Percentiles rank a stretch among this genome's conserved stretches.
Evolutionary conservation across 2,113 vertebrate species (phyloP).

Genomic region (Ancistrus triradiatus): DNA sequence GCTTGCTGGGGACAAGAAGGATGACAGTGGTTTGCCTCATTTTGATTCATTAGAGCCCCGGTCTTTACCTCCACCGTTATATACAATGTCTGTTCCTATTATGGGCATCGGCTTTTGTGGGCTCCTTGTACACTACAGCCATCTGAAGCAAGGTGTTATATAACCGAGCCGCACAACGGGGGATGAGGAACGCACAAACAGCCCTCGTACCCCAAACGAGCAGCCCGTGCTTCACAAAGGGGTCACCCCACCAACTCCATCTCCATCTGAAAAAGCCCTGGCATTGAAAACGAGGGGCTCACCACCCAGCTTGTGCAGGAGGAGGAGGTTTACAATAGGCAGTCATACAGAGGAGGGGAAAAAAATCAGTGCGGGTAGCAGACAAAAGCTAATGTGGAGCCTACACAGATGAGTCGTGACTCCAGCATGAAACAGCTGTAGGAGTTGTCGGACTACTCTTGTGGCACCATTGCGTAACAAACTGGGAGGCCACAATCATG

Average conservation of each 20-base stretch:
- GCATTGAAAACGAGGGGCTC: constrained; percentile 43
- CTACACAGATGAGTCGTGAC: constrained; percentile 69
- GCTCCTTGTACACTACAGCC: constrained; percentile 6
- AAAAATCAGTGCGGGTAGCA: constrained; percentile 30
- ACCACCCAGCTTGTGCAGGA: constrained; percentile 36
- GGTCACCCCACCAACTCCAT: constrained; percentile 41
- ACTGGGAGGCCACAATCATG: constrained; percentile 55
- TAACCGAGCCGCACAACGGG: constrained; percentile 37
- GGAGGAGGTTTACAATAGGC: constrained; percentile 37
- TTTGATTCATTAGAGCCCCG: constrained; percentile 66
- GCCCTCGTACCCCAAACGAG: constrained; percentile 35
- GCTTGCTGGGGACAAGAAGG: constrained; percentile 59
- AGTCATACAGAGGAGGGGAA: constrained; percentile 28
- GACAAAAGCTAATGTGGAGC: constrained; percentile 55
- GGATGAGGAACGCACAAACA: constrained; percentile 29
- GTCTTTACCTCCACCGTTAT: constrained; percentile 27
- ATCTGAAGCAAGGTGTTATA: constrained; percentile 42
- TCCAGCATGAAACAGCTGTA: constrained; percentile 68
- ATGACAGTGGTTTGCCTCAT: constrained; percentile 64
- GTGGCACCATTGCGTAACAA: constrained; percentile 66
- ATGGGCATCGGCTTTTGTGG: constrained; percentile 42
- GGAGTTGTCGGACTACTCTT: constrained; percentile 71
- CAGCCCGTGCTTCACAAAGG: constrained; percentile 35
- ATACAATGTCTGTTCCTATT: constrained; percentile 28
- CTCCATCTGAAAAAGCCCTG: constrained; percentile 46